These are phyloP conservation scores for Phalera bucephala DNA, from an alignment of 2,888 invertebrate genomes.

Conservation along the genomic window DNA sequence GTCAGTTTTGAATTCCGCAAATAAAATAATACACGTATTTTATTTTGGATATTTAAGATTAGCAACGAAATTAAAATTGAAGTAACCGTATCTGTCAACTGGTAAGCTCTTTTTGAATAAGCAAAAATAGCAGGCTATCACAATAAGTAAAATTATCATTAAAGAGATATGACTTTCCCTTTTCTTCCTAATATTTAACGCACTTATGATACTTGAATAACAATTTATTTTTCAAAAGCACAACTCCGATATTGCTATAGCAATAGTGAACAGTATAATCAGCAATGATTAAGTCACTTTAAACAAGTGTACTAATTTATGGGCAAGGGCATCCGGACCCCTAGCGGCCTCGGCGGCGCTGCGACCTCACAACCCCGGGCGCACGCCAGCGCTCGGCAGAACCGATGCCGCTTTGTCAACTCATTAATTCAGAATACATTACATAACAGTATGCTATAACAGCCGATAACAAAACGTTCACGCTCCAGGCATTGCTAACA, in stretches of 20 bases:
- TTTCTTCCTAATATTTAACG: too few species aligned
- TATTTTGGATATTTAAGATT: too few species aligned
- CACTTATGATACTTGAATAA: too few species aligned
- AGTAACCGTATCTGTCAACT: too few species aligned
- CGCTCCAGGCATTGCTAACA: constrained; percentile 30
- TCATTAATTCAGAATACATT: constrained; percentile 52
- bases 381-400: constrained; percentile 17
- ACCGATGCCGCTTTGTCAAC: constrained; percentile 47
- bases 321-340: constrained; percentile 35
- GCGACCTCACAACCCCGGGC: constrained; percentile 24
- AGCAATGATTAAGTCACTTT: constrained; percentile 3
- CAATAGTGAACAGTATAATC: not conserved
- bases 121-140: too few species aligned
- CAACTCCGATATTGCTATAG: not conserved
- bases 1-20: too few species aligned
- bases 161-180: too few species aligned
- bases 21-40: too few species aligned
- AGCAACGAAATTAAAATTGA: too few species aligned
- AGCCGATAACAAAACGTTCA: constrained; percentile 34
- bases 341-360: constrained; percentile 11
- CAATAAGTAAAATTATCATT: too few species aligned
- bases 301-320: constrained; percentile 34
- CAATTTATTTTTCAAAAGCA: constrained; percentile 2
- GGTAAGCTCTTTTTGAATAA: too few species aligned
- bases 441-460: constrained; percentile 51